Evolutionary conservation across 1,140 invertebrate genomes (phyloP), one percentile per base, ranked within the genome.

Genomic region (Diachasmimorpha longicaudata): DNA sequence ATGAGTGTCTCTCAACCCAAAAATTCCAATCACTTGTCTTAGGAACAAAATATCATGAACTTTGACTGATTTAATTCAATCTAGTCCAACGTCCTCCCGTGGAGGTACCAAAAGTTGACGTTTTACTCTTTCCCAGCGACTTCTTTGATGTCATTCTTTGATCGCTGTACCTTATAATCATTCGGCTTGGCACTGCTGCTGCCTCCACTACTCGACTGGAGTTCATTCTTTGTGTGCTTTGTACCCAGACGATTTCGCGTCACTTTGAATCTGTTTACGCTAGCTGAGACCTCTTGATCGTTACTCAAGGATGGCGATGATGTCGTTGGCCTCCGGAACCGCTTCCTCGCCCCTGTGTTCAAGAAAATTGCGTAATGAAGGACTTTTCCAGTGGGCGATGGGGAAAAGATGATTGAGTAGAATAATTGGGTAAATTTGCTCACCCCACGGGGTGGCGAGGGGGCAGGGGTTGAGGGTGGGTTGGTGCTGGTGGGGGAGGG

Each of bases 251-350:
- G 84, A 78, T 93, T 90, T 55, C 92, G 89, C 80, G 92, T 91
- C n/a, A 94, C 90, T 81, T 93, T 92, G 52, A 93, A 92, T 86
- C 91, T 91, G 86, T 92, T 92, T 84, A 90, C 93, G 87, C 90
- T 93, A 8, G 91, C 90, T 16, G 92, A 91, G 37, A 91, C 90
- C 79, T 92, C 91, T 90, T 95, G 90, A 88, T 95, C 91, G 77
- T 82, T 90, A 11, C 88, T 88, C 23, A 83, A 80, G 39, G 86
- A 85, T 21, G 87, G 83, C 68, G 85, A 83, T 13, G 85, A 81
- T 19, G 87, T 88, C n/a, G 87, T 87, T 55, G 90, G 90, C 69
- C 91, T 86, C 13, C 90, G 86, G 74, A 91, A 86, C 83, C 91
- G 85, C 81, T 91, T 88, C 75, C 90, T 88, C 44, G 88, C 87